phyloP scores from a whole-genome alignment of 2,797 vertebrate species.

The Argentina silus region DNA sequence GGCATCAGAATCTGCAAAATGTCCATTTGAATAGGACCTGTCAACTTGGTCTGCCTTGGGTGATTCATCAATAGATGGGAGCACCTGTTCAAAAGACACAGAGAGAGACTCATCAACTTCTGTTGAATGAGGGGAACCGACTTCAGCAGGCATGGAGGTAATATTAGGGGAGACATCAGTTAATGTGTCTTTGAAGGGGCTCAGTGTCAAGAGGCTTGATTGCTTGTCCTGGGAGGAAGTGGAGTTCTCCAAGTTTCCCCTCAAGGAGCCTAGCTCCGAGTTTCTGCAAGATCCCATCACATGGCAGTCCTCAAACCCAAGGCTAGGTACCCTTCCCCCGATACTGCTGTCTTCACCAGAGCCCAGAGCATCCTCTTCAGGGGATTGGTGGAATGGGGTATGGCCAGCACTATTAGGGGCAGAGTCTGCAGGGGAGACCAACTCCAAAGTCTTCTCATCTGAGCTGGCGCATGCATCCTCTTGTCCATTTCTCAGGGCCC shows the following conservation, averaged over 20 bases:
- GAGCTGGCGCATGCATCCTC: slow-evolving; percentile 72
- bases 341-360: slow-evolving; percentile 59
- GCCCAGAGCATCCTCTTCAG: slow-evolving; percentile 51
- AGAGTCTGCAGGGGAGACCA: slow-evolving; percentile 72
- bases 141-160: slow-evolving; percentile 86
- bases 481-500: slow-evolving; percentile 52
- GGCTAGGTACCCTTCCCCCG: slow-evolving; percentile 40
- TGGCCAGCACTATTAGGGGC: slow-evolving; percentile 66
- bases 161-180: slow-evolving; percentile 82
- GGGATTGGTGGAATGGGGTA: slow-evolving; percentile 72
- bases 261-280: slow-evolving; percentile 60
- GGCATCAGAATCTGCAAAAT: slow-evolving; percentile 53
- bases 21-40: slow-evolving; percentile 53
- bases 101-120: slow-evolving; percentile 90
- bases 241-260: slow-evolving; percentile 67
- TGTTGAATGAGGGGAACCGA: slow-evolving; percentile 87
- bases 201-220: slow-evolving; percentile 76
- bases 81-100: slow-evolving; percentile 85
- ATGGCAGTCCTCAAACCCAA: slow-evolving; percentile 61
- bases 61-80: slow-evolving; percentile 73
- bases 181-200: slow-evolving; percentile 78
- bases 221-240: slow-evolving; percentile 75
- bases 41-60: slow-evolving; percentile 55
- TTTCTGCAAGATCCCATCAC: slow-evolving; percentile 39
- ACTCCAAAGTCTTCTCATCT: slow-evolving; percentile 78